Evolutionary conservation across 2,113 vertebrate species (phyloP), one percentile per base, ranked within the genome.

Genomic region (Crocuta crocuta): DNA sequence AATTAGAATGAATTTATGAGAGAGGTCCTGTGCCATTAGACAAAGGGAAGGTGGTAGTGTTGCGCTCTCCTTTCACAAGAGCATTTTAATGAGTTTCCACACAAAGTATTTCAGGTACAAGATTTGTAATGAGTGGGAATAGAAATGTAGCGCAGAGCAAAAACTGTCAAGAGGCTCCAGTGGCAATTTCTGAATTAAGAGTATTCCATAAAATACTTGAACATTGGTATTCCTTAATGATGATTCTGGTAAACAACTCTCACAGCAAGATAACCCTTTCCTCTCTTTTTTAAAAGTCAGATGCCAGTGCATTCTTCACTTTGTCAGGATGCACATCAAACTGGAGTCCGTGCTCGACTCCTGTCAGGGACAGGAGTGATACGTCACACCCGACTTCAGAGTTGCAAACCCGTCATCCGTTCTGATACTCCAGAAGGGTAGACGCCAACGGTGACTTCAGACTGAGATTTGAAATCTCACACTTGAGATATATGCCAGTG

Each of bases 141-240:
- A 96, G 98, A 98, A 95, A 98, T 95, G 94, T 97, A 98, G 95
- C 92, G 96, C 95, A 96, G 91, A 92, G 93, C 96, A 83, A 83
- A 95, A 96, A 12, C 79, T 76, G 65, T 76, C 58, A 71, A 87
- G 15, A 39, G 33, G 55, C 61, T 89, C 28, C 11, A 9, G 50
- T 63, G 58, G 16, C 66, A 80, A 45, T 88, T 94, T 94, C 89
- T 83, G 24, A 55, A 53, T 66, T 55, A 87, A 76, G 79, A 86
- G 33, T 55, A 16, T 87, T 89, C 50, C 58, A 6, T 79, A 65
- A 91, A 71, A 21, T 89, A 50, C n/a, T 13, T 21, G 35, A 48
- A 24, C 61, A 15, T 35, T 35, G 39, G 21, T 80, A 17, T 88
- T 92, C 87, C 65, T 79, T 71, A 53, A 23, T 39, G 55, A 86